Percentiles rank a stretch among this genome's conserved stretches.
Evolutionary conservation across 2,888 invertebrate species (phyloP).

Genomic region (Pelosia muscerda): DNA sequence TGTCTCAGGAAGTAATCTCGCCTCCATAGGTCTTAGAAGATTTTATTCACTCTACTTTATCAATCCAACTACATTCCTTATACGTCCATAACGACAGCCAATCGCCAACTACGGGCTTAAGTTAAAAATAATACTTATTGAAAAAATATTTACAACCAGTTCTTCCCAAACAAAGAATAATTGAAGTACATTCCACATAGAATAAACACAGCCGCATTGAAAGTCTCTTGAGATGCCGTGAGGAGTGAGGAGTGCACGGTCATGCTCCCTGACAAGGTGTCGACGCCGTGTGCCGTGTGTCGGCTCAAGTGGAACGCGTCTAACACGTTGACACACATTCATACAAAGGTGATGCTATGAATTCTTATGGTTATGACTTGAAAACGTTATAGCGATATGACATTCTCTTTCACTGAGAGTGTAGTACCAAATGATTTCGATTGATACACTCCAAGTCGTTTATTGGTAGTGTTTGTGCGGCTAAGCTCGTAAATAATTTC

Average conservation of each 20-base stretch:
- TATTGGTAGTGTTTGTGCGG: too few relatives aligned
- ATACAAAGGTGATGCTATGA: background rate
- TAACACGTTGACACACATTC: slow-evolving; percentile 10
- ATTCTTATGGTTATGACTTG: background rate
- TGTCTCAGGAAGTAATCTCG: background rate
- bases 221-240: background rate
- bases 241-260: slow-evolving; percentile 1
- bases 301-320: slow-evolving; percentile 2
- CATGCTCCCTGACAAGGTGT: slow-evolving; percentile 21
- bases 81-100: background rate
- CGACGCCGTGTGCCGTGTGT: background rate
- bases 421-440: too few relatives aligned
- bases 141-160: background rate
- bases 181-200: slow-evolving; percentile 5
- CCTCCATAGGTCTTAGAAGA: too few relatives aligned
- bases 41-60: too few relatives aligned
- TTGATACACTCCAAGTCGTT: too few relatives aligned
- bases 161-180: background rate
- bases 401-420: background rate
- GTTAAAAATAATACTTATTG: slow-evolving; percentile 2
- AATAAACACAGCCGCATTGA: slow-evolving; percentile 1
- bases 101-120: background rate
- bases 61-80: too few relatives aligned
- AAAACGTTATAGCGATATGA: background rate
- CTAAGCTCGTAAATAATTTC: too few relatives aligned